Evolutionary conservation across 2,113 vertebrate genomes (phyloP), one percentile per base, ranked within the genome.

Genomic region (Protomyctophum bolini): DNA sequence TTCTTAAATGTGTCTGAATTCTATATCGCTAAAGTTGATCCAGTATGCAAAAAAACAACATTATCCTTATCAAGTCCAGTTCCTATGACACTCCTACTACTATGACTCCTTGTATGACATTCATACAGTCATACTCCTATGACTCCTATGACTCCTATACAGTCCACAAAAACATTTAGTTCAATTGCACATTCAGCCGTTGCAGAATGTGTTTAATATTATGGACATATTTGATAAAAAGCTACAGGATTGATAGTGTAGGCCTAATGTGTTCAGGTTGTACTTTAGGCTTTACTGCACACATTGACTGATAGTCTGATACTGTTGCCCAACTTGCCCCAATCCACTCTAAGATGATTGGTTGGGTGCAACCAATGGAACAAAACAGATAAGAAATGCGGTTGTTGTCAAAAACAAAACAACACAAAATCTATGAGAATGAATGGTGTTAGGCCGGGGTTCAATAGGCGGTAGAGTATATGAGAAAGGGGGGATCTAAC

Each of bases 81-180:
- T 67, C 55, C 73, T 82, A 76, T 58, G 66, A 72, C 58, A 28
- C 28, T 55, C 64, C 14, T 74, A 61, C 21, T 21, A 1, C 21
- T 68, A 76, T 58, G 11, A 56, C 21, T 21, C 21, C 21, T 21
- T 2, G 2, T 21, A 77, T 63, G 77, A 46, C 28, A 73, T 71
- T 41, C 68, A 52, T 46, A 79, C 58, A 83, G 15, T 50, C 72
- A 52, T 46, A 79, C 58, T 67, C 55, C 73, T 82, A 76, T 58
- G 66, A 72, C 58, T 15, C 28, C 21, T 68, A 76, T 58, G 11
- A 56, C 21, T 21, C 21, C 21, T 21, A 52, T 46, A 79, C 58
- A 83, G 15, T 50, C 72, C 63, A 80, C 68, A 87, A 73, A 82
- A 81, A 21, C 60, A 61, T 47, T 21, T 4, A 11, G 57, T 76